Evolutionary conservation across 2,113 vertebrate genomes (phyloP).

Genomic region (Sardina pilchardus): DNA sequence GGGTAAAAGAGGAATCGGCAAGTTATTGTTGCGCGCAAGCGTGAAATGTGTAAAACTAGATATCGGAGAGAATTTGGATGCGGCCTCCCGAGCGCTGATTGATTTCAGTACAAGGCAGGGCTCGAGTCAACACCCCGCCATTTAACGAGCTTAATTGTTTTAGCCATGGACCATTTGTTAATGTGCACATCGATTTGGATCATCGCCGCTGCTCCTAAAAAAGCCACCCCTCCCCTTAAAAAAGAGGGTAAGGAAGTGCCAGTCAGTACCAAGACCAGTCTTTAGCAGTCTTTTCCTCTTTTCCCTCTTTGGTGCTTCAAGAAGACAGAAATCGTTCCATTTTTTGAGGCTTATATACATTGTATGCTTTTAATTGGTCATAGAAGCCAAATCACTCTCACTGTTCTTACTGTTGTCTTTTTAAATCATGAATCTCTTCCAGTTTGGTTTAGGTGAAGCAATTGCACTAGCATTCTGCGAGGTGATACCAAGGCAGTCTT

Average conservation of each 20-base stretch:
- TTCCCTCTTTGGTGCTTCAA: not conserved
- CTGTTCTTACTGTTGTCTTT: not conserved
- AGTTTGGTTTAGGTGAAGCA: not conserved
- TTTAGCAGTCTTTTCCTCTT: conserved; percentile 3
- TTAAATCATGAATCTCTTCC: not conserved
- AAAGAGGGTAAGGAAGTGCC: conserved; percentile 20
- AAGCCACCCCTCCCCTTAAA: conserved; percentile 23
- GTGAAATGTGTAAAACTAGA: conserved; percentile 27
- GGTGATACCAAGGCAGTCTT: conserved; percentile 1
- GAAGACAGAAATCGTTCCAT: not conserved
- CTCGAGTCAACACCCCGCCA: conserved; percentile 39
- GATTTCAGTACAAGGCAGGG: conserved; percentile 36
- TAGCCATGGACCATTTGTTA: conserved; percentile 51
- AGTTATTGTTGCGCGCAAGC: not conserved
- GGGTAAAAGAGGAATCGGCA: conserved; percentile 21
- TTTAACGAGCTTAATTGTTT: conserved; percentile 50
- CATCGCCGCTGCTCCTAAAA: conserved; percentile 24
- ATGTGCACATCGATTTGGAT: conserved; percentile 44
- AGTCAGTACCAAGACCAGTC: conserved; percentile 15
- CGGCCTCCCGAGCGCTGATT: conserved; percentile 43
- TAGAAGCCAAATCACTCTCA: not conserved
- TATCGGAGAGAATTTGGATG: conserved; percentile 22
- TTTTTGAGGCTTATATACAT: not conserved
- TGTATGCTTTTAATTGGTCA: not conserved
- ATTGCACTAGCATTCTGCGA: not conserved